A percentile compares a stretch with the other conserved stretches of the same genome.
Evolutionary conservation across 2,888 invertebrate genomes (phyloP).

Genomic region (Dasypolia templi): DNA sequence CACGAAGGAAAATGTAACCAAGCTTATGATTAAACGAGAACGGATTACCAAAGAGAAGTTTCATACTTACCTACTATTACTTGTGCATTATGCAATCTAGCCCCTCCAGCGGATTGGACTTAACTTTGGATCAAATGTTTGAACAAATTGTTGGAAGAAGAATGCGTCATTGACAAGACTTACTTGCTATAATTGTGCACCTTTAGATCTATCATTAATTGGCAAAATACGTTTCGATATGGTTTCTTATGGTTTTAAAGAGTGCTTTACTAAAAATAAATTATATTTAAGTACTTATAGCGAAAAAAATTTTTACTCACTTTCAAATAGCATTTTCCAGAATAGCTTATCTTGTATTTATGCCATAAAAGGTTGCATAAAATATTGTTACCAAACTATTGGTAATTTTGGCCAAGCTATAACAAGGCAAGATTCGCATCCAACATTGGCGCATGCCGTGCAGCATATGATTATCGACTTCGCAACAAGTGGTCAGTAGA

Average conservation of each 20-base stretch:
- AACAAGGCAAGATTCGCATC: slow-evolving; percentile 38
- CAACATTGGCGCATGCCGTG: slow-evolving; percentile 46
- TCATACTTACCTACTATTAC: slow-evolving; percentile 67
- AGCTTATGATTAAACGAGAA: slow-evolving; percentile 67
- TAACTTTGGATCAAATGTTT: slow-evolving; percentile 54
- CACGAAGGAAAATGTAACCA: slow-evolving; percentile 30
- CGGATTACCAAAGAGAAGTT: slow-evolving; percentile 72
- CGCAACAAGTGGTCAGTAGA: slow-evolving; percentile 77
- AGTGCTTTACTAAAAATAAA: neutral
- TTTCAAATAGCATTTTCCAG: neutral
- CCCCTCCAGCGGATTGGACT: slow-evolving; percentile 42
- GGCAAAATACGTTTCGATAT: neutral
- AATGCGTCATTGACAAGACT: slow-evolving; percentile 13
- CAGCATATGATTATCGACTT: slow-evolving; percentile 78
- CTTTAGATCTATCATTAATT: neutral
- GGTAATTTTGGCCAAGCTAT: slow-evolving; percentile 24
- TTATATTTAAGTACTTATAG: no score
- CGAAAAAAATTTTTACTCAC: no score
- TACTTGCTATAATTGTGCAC: neutral
- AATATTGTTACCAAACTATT: slow-evolving; percentile 15
- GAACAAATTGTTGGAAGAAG: slow-evolving; percentile 31
- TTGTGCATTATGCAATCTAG: slow-evolving; percentile 68
- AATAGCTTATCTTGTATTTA: neutral
- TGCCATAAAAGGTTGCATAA: no score
- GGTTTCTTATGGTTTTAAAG: neutral